Conservation (phyloP, 2,797 vertebrate genomes). For the Anolis apletophallus region DNA sequence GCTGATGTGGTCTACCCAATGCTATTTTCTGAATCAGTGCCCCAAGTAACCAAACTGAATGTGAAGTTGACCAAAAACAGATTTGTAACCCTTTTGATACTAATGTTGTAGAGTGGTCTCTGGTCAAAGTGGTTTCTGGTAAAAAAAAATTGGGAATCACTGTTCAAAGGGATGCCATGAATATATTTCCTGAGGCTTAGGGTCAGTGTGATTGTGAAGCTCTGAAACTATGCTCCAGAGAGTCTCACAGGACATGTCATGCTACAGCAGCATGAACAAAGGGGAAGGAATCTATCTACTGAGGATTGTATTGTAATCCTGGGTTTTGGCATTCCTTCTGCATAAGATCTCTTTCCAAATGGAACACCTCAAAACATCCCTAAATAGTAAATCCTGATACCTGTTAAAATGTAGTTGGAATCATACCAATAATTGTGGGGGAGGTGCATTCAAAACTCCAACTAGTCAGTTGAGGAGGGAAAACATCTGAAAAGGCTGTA, state of each 20-base stretch:
- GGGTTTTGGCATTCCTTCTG: neutral
- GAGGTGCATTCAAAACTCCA: neutral
- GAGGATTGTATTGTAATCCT: neutral
- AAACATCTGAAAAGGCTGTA: too few relatives aligned
- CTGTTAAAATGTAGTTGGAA: neutral
- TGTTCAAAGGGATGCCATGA: neutral
- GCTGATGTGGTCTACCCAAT: too few relatives aligned
- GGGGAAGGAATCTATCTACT: neutral
- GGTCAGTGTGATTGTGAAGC: neutral
- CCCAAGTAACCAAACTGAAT: too few relatives aligned
- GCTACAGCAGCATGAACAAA: neutral
- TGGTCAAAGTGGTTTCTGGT: too few relatives aligned
- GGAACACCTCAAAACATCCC: neutral
- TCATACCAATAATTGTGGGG: neutral
- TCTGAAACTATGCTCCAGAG: neutral
- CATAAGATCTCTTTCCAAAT: neutral
- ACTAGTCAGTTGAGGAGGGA: too few relatives aligned
- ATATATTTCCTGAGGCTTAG: neutral
- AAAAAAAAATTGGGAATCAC: too few relatives aligned
- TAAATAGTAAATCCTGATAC: neutral
- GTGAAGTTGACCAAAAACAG: too few relatives aligned
- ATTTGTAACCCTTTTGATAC: too few relatives aligned
- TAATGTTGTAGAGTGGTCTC: too few relatives aligned
- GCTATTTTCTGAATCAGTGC: too few relatives aligned
- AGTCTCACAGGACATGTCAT: neutral